Conservation (phyloP, 1,140 invertebrate species). For the Caenorhabditis elegans region WBcel235 BX284604.4:7204001-7204500, state of each 20-base stretch:
- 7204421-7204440: background rate
- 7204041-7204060: no score
- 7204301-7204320: background rate
- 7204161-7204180: no score
- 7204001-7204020: no score
- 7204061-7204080: no score
- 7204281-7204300: background rate
- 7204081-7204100: no score
- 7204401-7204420: background rate
- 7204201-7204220: background rate
- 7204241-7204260: background rate
- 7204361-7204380: background rate
- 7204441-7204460: background rate
- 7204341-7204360: background rate
- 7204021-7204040: no score
- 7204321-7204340: background rate
- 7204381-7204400: background rate
- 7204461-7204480: background rate
- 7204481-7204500: background rate
- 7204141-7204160: no score
- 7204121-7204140: no score
- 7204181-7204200: background rate
- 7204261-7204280: background rate
- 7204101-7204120: no score
- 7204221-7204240: background rate